Base-by-base conservation (phyloP, 1,140 invertebrate genomes). In the Battus philenor region DNA sequence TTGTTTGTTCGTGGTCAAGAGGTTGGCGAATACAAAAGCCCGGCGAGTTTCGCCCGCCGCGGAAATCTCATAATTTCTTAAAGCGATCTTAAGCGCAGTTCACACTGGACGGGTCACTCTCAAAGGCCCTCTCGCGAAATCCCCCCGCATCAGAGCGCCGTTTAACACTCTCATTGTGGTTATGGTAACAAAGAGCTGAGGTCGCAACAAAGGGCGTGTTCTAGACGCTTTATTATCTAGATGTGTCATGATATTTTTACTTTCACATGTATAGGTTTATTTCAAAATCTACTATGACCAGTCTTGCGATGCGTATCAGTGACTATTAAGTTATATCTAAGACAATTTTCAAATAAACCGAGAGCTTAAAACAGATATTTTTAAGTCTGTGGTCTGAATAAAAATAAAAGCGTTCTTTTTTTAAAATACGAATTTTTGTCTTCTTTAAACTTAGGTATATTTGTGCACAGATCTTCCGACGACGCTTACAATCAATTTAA, bases 121-220 rank as follows among this genome's bases (percentile, higher is more conserved):
- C 48, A 59, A 50, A 59, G 47, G 50, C 49, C 38, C 41, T 38
- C 44, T 61, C 49, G 50, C 56, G 58, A 50, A 49, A 59, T 66
- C 56, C 51, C 46, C 43, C 33, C 44, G 59, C 54, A 44, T 56
- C 54, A 45, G 29, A 27, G 46, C 17, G 43, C 32, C 60, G 64
- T 65, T 74, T 73, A 73, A 71, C 68, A 68, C 66, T 59, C 59
- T 46, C 62, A 67, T 67, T 76, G 68, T 69, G 57, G 54, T 48
- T 38, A 41, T 45, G 31, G 50, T 52, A 56, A 73, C 67, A 68
- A 76, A 73, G 67, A 45, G 47, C 32, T 13, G 44, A 44, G 47
- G 32, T 18, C 30, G 33, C 50, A 46, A 72, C 62, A 75, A 69
- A 58, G 43, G 55, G 41, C 22, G 33, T 34, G 9, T 1, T 31